Evolutionary conservation across 2,113 vertebrate genomes (phyloP).

Genomic region (Trogon surrucura): DNA sequence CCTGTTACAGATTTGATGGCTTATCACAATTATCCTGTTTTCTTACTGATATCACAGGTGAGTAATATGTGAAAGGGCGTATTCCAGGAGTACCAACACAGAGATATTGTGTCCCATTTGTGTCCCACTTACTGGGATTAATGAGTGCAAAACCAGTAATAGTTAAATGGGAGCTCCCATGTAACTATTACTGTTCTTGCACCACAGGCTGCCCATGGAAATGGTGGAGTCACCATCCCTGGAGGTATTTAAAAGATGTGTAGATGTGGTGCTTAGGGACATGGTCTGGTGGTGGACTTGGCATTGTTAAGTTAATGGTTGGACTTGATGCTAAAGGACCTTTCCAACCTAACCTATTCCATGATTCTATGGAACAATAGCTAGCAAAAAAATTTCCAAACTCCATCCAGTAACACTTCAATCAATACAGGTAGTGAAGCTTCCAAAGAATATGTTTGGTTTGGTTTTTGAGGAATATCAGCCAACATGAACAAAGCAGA

Average conservation of each 20-base stretch:
- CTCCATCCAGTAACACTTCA: neutral
- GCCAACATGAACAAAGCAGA: neutral
- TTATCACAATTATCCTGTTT: slow-evolving; percentile 58
- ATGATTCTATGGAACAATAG: neutral
- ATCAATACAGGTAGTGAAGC: neutral
- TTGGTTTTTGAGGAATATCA: neutral
- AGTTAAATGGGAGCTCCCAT: neutral
- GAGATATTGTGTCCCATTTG: neutral
- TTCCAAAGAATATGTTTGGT: neutral
- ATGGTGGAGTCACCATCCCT: no score
- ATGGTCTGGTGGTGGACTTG: neutral
- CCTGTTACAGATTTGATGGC: slow-evolving; percentile 72
- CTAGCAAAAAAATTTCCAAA: neutral
- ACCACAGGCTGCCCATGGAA: no score
- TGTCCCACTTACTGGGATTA: slow-evolving; percentile 32
- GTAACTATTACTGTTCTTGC: no score
- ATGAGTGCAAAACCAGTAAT: neutral
- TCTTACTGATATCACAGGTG: slow-evolving; percentile 47
- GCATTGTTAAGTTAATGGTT: neutral
- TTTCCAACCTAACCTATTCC: neutral
- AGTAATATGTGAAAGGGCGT: slow-evolving; percentile 28
- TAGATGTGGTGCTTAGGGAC: neutral
- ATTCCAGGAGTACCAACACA: slow-evolving; percentile 25
- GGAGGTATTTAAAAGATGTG: no score
- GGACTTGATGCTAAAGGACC: neutral